Evolutionary conservation across 2,113 vertebrate species (phyloP).

Genomic region (Tursiops truncatus): DNA sequence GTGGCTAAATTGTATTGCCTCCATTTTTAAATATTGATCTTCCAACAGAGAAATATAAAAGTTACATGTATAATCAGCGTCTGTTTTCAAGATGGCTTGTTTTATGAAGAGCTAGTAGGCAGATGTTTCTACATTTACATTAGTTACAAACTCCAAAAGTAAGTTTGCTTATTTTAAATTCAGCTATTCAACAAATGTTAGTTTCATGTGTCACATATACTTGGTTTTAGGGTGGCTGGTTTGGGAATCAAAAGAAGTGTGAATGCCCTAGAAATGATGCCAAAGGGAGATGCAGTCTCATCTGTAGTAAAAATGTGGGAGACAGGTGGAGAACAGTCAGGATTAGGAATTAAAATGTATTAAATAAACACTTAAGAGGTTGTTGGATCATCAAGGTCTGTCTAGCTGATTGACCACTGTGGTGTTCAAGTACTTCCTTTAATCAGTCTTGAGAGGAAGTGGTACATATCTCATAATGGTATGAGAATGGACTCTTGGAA

Average conservation of each 20-base stretch:
- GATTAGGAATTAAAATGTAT: not conserved
- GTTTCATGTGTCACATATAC: not conserved
- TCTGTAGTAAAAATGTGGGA: not conserved
- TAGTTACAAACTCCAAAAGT: not conserved
- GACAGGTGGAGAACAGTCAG: not conserved
- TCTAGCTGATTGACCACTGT: not conserved
- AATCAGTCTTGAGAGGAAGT: not conserved
- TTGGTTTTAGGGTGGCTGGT: not conserved
- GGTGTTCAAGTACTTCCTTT: not conserved
- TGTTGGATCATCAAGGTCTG: not conserved
- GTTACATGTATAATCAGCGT: not conserved
- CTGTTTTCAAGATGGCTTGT: not conserved
- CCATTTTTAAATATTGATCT: not conserved
- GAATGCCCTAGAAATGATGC: not conserved
- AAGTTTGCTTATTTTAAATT: not conserved
- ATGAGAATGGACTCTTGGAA: not conserved
- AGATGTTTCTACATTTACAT: not conserved
- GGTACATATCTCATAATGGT: not conserved
- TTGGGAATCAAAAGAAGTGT: not conserved
- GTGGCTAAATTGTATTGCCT: not conserved
- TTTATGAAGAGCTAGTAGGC: not conserved
- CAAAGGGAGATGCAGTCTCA: not conserved
- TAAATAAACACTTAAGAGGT: not conserved
- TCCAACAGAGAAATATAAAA: slow-evolving; percentile 1
- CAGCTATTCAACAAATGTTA: not conserved